A percentile compares a stretch with the other conserved stretches of the same genome.
phyloP scores from a whole-genome alignment of 2,113 vertebrate species.

The Sporophila hypoxantha region DNA sequence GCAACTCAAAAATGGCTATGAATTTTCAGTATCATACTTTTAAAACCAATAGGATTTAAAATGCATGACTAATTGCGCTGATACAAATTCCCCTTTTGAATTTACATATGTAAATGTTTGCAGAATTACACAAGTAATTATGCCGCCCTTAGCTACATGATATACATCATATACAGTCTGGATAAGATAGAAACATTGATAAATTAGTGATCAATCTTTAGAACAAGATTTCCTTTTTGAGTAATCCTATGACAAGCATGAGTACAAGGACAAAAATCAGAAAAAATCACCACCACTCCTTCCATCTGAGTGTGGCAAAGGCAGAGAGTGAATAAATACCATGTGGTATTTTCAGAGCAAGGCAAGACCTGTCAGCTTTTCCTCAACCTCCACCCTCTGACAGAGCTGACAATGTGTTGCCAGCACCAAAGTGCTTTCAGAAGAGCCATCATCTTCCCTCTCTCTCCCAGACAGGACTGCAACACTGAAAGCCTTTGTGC shows the following conservation, averaged over 20 bases:
- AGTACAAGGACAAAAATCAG: neutral
- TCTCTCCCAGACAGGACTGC: neutral
- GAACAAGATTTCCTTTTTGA: neutral
- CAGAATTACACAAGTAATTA: slow-evolving; percentile 2
- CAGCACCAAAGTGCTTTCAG: neutral
- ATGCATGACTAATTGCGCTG: neutral
- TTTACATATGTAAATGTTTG: neutral
- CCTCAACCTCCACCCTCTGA: neutral
- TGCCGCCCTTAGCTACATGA: neutral
- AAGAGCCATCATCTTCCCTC: neutral
- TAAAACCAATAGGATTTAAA: neutral
- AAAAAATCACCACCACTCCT: neutral
- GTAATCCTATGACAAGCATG: neutral
- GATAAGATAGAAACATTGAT: neutral
- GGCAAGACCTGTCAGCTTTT: neutral
- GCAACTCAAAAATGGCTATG: neutral
- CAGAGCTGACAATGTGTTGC: neutral
- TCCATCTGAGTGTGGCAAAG: neutral
- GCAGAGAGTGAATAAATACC: neutral
- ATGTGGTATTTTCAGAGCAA: neutral
- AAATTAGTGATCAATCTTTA: neutral
- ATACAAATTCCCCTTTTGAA: neutral
- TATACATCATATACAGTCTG: neutral
- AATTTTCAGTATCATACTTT: neutral
- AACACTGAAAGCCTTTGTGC: neutral